Base-by-base conservation (phyloP, 2,797 vertebrate species). In the Amazona ochrocephala region DNA sequence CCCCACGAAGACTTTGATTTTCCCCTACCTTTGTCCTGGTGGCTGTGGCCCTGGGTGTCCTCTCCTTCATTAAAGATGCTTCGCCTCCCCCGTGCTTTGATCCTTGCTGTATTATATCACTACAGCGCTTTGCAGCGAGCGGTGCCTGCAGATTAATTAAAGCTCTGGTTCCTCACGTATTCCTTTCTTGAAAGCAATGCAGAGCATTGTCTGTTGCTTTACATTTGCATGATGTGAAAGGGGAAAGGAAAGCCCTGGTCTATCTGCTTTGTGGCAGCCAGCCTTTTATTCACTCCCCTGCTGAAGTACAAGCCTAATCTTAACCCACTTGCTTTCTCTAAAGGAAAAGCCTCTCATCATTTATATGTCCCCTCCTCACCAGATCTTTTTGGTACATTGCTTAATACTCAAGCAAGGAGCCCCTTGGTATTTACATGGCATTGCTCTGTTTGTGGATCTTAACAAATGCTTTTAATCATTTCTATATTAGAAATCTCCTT, bases 281-380 rank as follows among this genome's bases (percentile, higher is more conserved):
- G 71, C 47, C 80, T 91, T 94, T 93, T 88, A 65, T 89, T 75
- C 64, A 2, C 42, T 67, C 44, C 72, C 73, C 47, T 47, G 82
- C 76, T 85, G 62, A 83, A 86, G 30, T 23, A 44, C 81, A 48
- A 62, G 39, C 68, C 68, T 94, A 76, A 89, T 89, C 81, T 94
- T 68, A 51, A 45, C 84, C 3, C 13, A 54, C n/a, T 93, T 86
- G 39, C 77, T 91, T 80, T 53, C 76, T 58, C 29, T 27, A n/a
- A 62, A 30, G 42, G 45, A 42, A 37, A 50, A 30, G 7, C 62
- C 68, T 91, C 74, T 47, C 70, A 73, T 94, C 50, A 15, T 84
- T 81, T 85, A 39, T 82, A 56, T 73, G 53, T 54, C 26, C 19
- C 64, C 19, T 34, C 24, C 21, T 79, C 6, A 0, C 64, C 37